A percentile compares a stretch with the other conserved stretches of the same genome.
These are phyloP conservation scores for Brachyhypopomus occidentalis DNA, from an alignment of 2,113 vertebrate species.

Conservation along the genomic window DNA sequence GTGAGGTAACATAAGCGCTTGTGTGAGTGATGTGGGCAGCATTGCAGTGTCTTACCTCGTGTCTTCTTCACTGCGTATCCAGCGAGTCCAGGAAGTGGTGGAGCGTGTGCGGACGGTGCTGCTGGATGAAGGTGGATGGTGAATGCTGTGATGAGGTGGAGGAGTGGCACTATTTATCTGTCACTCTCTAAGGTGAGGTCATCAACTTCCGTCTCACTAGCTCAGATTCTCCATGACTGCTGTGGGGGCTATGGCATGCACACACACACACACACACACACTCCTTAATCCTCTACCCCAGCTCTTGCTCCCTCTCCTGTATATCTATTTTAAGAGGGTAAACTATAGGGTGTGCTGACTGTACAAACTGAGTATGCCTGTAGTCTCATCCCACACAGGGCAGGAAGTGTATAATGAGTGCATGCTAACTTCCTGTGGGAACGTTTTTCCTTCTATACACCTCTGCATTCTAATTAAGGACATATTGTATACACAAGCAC, in stretches of 20 bases:
- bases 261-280: constrained; percentile 28
- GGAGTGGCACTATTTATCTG: constrained; percentile 53
- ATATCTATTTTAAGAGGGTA: constrained; percentile 49
- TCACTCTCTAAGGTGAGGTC: constrained; percentile 29
- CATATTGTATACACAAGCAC: constrained; percentile 16
- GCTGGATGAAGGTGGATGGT: constrained; percentile 19
- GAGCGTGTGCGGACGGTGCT: not conserved
- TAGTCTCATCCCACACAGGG: constrained; percentile 45
- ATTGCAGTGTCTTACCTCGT: constrained; percentile 31
- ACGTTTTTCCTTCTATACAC: not conserved
- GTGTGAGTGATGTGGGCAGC: not conserved
- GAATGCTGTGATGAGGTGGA: constrained; percentile 27
- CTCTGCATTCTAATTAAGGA: not conserved
- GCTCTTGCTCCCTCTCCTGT: constrained; percentile 35
- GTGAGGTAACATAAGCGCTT: not conserved
- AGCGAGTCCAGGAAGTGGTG: constrained; percentile 14
- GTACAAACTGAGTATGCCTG: constrained; percentile 40
- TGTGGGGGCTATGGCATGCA: constrained; percentile 30
- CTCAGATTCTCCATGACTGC: constrained; percentile 34
- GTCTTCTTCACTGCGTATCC: not conserved
- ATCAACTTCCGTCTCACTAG: constrained; percentile 55
- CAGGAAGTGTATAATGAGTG: constrained; percentile 54
- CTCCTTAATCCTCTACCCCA: not conserved
- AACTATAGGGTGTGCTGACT: constrained; percentile 59
- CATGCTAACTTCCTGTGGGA: constrained; percentile 41